These are phyloP conservation scores for Dreissena rostriformis DNA, from an alignment of 1,140 invertebrate genomes.

Conservation along the genomic window DNA sequence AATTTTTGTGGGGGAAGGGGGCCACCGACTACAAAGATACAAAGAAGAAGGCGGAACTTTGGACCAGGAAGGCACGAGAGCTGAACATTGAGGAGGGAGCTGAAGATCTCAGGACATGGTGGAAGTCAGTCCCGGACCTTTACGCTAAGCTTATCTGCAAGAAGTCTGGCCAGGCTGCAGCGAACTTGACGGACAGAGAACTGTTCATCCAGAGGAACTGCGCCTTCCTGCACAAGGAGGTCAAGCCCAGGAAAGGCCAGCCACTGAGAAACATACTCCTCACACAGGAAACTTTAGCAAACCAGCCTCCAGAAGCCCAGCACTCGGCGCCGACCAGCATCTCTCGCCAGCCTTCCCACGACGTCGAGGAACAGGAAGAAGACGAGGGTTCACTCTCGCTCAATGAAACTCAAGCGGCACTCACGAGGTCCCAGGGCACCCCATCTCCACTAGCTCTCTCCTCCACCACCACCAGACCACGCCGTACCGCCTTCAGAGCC, in stretches of 20 bases:
- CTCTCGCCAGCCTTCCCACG: constrained; percentile 13
- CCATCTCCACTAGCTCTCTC: not conserved
- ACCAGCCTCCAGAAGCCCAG: constrained; percentile 32
- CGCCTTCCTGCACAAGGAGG: constrained; percentile 29
- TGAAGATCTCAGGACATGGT: constrained; percentile 26
- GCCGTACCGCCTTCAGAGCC: constrained; percentile 13
- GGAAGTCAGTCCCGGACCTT: constrained; percentile 38
- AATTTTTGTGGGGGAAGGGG: constrained; percentile 24
- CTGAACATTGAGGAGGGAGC: constrained; percentile 38
- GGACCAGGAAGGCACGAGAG: constrained; percentile 29
- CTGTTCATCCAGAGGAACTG: constrained; percentile 30
- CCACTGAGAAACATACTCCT: constrained; percentile 39
- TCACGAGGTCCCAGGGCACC: constrained; percentile 18
- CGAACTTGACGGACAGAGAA: constrained; percentile 46
- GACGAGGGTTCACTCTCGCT: constrained; percentile 15
- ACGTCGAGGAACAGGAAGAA: constrained; percentile 22
- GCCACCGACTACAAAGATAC: constrained; percentile 32
- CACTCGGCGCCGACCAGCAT: constrained; percentile 22
- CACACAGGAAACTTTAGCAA: constrained; percentile 37
- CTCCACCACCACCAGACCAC: constrained; percentile 19
- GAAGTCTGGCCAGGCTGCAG: constrained; percentile 46
- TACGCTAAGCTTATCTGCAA: constrained; percentile 19
- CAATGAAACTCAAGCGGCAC: constrained; percentile 2
- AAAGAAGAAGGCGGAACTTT: constrained; percentile 44
- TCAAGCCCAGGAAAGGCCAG: constrained; percentile 29